These are phyloP conservation scores for Hemitrygon akajei DNA, from an alignment of 2,797 vertebrate species.

Conservation along the genomic window DNA sequence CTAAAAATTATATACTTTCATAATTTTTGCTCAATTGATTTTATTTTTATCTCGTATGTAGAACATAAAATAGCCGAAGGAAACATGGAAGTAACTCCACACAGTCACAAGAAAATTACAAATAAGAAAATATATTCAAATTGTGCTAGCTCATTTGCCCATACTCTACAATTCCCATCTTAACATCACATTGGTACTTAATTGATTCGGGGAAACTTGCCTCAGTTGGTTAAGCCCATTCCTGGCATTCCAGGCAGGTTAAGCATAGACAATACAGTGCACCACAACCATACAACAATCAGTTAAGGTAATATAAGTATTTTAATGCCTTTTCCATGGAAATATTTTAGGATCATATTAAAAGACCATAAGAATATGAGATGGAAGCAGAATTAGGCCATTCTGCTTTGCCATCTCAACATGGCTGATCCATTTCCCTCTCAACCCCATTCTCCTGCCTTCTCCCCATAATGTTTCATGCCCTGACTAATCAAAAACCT, in stretches of 20 bases:
- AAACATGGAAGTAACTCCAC: neutral
- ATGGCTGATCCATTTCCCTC: no score
- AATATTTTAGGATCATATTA: neutral
- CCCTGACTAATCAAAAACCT: no score
- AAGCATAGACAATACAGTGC: neutral
- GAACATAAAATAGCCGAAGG: neutral
- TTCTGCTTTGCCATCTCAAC: no score
- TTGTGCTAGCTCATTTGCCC: no score
- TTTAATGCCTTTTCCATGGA: neutral
- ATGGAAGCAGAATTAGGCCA: no score
- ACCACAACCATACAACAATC: neutral
- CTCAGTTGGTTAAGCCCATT: neutral
- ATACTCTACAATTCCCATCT: neutral
- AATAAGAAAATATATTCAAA: neutral
- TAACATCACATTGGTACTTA: neutral
- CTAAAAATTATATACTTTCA: neutral
- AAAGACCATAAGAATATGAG: neutral
- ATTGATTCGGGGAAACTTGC: neutral
- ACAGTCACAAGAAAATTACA: neutral
- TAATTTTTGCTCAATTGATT: neutral
- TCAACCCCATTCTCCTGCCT: no score
- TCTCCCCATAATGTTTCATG: no score
- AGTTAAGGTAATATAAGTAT: neutral
- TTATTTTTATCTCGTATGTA: neutral
- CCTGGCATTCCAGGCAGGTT: neutral